A percentile compares a stretch with the other conserved stretches of the same genome.
Evolutionary conservation across 2,797 vertebrate species (phyloP).

Genomic region (Ptychobarbus kaznakovi): DNA sequence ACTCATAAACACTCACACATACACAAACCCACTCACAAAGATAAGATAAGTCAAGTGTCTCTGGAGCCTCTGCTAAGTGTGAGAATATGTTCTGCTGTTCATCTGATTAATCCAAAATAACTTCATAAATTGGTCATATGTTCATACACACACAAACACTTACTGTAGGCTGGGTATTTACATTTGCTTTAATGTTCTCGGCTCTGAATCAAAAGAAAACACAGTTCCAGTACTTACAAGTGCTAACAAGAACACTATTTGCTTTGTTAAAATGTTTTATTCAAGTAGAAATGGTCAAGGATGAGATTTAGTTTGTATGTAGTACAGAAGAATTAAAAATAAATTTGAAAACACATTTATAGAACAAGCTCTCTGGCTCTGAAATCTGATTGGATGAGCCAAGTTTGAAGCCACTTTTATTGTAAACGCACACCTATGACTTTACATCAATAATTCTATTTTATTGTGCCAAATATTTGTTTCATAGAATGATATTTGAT

Average conservation of each 20-base stretch:
- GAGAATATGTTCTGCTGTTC: constrained; percentile 43
- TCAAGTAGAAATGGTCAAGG: neutral
- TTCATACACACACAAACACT: constrained; percentile 11
- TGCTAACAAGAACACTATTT: neutral
- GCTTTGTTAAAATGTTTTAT: neutral
- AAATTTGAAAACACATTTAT: neutral
- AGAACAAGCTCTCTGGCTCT: neutral
- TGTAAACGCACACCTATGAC: constrained; percentile 1
- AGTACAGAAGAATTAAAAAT: neutral
- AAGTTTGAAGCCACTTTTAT: constrained; percentile 7
- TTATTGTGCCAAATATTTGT: neutral
- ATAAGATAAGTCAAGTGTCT: constrained; percentile 50
- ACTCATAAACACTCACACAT: constrained; percentile 40
- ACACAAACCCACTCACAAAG: constrained; percentile 35
- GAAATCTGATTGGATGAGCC: neutral
- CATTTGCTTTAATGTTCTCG: constrained; percentile 13
- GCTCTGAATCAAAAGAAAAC: neutral
- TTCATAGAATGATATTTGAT: neutral
- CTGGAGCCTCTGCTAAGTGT: constrained; percentile 42
- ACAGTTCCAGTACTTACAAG: neutral
- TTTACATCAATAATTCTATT: neutral
- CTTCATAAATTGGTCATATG: constrained; percentile 31
- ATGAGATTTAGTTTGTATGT: neutral
- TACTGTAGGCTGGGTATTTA: constrained; percentile 30
- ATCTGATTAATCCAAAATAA: constrained; percentile 47